Conservation (phyloP, 2,797 vertebrate genomes). For the Acipenser oxyrinchus region DNA sequence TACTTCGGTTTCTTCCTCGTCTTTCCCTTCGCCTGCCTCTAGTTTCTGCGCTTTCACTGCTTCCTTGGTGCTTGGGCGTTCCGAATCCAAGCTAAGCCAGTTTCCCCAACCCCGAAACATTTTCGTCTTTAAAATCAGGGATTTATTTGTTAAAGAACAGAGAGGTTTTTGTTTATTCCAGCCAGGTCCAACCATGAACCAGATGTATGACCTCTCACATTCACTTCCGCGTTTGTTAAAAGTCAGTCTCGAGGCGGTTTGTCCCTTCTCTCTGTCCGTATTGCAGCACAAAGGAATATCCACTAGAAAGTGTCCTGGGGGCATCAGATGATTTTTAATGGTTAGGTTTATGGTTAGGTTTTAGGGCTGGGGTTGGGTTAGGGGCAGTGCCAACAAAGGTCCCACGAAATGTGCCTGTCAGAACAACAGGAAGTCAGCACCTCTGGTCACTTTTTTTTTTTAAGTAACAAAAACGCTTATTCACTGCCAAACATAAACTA, state of each 20-base stretch:
- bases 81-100: conserved; percentile 36
- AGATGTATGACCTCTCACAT: conserved; percentile 3
- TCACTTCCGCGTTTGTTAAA: conserved; percentile 38
- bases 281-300: neutral
- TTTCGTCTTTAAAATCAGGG: conserved; percentile 4
- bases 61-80: neutral
- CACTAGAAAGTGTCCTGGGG: neutral
- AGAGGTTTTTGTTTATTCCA: neutral
- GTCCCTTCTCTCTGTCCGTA: conserved; percentile 21
- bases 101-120: conserved; percentile 41
- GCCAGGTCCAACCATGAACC: conserved; percentile 4
- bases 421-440: no score
- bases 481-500: no score
- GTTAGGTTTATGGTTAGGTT: no score
- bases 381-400: neutral
- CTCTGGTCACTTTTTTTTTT: no score
- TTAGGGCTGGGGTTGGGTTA: neutral
- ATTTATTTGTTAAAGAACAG: neutral
- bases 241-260: conserved; percentile 14
- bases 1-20: conserved; percentile 9
- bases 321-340: no score
- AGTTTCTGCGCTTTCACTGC: conserved; percentile 10
- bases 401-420: no score
- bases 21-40: neutral
- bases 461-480: no score